Evolutionary conservation across 2,113 vertebrate genomes (phyloP).

Genomic region (Benitochromis conjunctus): DNA sequence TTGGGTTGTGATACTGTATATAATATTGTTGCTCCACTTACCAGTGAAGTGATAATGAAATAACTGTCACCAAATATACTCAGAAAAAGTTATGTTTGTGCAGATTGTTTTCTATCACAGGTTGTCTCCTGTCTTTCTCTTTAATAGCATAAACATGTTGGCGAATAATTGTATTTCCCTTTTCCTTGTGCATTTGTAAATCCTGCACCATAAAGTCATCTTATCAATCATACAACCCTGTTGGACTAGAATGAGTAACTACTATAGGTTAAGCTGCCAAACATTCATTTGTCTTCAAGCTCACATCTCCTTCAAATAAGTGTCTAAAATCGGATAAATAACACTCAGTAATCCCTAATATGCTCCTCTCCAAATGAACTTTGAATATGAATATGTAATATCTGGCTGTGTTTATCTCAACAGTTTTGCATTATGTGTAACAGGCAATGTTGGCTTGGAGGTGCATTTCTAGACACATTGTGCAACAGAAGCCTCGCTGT

Average conservation of each 20-base stretch:
- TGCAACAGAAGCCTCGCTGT: conserved; percentile 26
- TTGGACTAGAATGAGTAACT: not conserved
- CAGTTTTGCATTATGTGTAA: not conserved
- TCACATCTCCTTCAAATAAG: not conserved
- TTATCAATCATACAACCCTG: not conserved
- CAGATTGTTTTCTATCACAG: not conserved
- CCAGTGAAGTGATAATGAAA: not conserved
- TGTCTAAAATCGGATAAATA: not conserved
- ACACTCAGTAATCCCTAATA: not conserved
- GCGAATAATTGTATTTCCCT: rapidly evolving
- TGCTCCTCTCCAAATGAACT: not conserved
- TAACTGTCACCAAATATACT: not conserved
- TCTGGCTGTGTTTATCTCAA: conserved; percentile 12
- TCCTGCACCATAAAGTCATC: not conserved
- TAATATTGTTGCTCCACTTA: not conserved
- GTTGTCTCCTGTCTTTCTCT: not conserved
- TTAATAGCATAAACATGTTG: not conserved
- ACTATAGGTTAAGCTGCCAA: not conserved
- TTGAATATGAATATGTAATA: not conserved
- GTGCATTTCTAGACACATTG: conserved; percentile 20
- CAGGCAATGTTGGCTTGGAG: conserved; percentile 15
- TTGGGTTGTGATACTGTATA: not conserved
- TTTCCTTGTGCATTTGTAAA: not conserved
- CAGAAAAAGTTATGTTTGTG: not conserved
- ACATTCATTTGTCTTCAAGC: not conserved